Evolutionary conservation across 2,797 vertebrate genomes (phyloP).

Genomic region (Tokudaia muenninki): DNA sequence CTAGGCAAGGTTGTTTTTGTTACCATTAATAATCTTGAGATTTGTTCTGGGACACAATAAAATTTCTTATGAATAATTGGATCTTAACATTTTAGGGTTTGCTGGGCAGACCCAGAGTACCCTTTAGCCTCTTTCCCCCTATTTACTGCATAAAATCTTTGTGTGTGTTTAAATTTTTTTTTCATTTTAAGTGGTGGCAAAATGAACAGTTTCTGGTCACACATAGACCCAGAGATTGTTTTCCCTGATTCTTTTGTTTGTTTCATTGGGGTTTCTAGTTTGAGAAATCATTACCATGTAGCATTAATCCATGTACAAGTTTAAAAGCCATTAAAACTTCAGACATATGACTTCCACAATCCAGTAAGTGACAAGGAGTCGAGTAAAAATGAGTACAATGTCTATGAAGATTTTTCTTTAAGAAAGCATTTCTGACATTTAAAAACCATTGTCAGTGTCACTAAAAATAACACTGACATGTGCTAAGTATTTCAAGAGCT

Average conservation of each 20-base stretch:
- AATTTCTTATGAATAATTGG: conserved; percentile 13
- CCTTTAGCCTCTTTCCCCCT: not conserved
- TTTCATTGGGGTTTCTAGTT: conserved; percentile 13
- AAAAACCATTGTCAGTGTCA: conserved; percentile 75
- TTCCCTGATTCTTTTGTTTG: not conserved
- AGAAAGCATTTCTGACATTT: conserved; percentile 78
- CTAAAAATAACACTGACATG: conserved; percentile 65
- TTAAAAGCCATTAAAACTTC: conserved; percentile 54
- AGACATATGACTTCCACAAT: conserved; percentile 59
- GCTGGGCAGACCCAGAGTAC: not conserved
- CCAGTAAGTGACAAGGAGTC: conserved; percentile 18
- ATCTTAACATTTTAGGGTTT: conserved; percentile 56
- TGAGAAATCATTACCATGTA: conserved; percentile 17
- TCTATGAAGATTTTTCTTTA: conserved; percentile 75
- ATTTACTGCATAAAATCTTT: conserved; percentile 16
- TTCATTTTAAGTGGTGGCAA: not conserved
- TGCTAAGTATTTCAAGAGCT: conserved; percentile 31
- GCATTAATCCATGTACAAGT: conserved; percentile 78
- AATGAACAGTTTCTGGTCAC: not conserved
- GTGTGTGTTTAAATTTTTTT: conserved; percentile 19
- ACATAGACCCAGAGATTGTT: not conserved
- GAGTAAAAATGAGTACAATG: conserved; percentile 68
- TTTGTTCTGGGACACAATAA: conserved; percentile 18
- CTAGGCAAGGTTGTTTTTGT: not conserved
- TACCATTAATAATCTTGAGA: conserved; percentile 30